Conservation (phyloP, 2,113 vertebrate species). For the Aspiorhynchus laticeps region DNA sequence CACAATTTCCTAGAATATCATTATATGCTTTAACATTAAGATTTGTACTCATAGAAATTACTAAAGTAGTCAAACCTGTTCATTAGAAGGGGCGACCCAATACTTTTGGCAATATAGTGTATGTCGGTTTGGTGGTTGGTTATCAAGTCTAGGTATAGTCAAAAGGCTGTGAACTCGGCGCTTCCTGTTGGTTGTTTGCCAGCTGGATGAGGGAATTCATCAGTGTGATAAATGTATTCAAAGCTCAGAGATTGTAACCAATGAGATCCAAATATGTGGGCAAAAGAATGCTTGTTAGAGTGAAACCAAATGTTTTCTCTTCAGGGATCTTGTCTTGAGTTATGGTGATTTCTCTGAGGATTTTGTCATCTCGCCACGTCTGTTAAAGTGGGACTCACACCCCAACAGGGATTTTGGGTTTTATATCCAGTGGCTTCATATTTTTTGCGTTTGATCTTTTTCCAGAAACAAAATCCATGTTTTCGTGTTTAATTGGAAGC, state of each 20-base stretch:
- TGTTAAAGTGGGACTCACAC: constrained; percentile 50
- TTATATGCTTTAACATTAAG: too few species aligned
- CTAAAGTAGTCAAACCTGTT: too few species aligned
- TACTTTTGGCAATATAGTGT: too few species aligned
- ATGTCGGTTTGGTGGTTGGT: not conserved
- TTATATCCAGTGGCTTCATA: constrained; percentile 51
- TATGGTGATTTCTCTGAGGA: constrained; percentile 18
- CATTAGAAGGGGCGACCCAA: too few species aligned
- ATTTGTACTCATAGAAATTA: too few species aligned
- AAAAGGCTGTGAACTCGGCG: not conserved
- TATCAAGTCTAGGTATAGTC: not conserved
- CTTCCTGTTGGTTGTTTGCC: not conserved
- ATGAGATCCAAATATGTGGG: not conserved
- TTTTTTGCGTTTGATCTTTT: constrained; percentile 65
- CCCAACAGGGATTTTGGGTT: constrained; percentile 49
- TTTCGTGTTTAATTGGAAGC: constrained; percentile 68
- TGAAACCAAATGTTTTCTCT: not conserved
- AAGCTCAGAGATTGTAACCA: constrained; percentile 1
- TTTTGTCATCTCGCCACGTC: constrained; percentile 50
- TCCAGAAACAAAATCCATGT: constrained; percentile 65
- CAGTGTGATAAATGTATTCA: constrained; percentile 4
- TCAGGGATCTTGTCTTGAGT: not conserved
- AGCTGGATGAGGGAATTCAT: not conserved
- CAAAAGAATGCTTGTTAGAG: constrained; percentile 24
- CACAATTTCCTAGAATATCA: too few species aligned